Conservation (phyloP, 2,888 invertebrate species). For the Fabriciana adippe region DNA sequence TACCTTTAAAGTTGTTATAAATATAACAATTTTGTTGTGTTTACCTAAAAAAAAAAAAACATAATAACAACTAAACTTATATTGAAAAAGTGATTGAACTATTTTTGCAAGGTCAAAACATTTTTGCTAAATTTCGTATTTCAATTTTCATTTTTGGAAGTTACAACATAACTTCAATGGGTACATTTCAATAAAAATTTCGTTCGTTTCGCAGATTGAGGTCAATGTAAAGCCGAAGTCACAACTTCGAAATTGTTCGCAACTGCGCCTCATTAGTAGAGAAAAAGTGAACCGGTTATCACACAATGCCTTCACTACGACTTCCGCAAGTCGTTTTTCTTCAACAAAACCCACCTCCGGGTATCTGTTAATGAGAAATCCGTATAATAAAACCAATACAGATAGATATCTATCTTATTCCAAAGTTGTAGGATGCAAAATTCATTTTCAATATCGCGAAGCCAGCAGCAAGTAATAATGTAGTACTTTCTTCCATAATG, state of each 20-base stretch:
- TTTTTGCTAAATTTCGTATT: background rate
- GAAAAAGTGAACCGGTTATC: slow-evolving; percentile 60
- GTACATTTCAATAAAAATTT: slow-evolving; percentile 29
- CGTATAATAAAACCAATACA: slow-evolving; percentile 30
- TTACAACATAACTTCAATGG: slow-evolving; percentile 3
- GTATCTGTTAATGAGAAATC: slow-evolving; percentile 58
- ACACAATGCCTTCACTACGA: slow-evolving; percentile 60
- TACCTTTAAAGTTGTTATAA: too few relatives aligned
- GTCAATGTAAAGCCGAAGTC: slow-evolving; percentile 37
- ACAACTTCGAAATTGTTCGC: slow-evolving; percentile 48
- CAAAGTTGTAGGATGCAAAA: slow-evolving; percentile 38
- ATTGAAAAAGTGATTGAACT: too few relatives aligned
- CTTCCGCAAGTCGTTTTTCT: slow-evolving; percentile 61
- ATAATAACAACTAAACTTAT: too few relatives aligned
- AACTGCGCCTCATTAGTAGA: slow-evolving; percentile 65
- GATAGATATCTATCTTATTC: slow-evolving; percentile 36
- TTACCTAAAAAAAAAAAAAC: too few relatives aligned
- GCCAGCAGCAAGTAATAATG: slow-evolving; percentile 41
- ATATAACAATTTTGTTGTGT: too few relatives aligned
- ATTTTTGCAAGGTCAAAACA: background rate
- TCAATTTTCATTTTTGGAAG: background rate
- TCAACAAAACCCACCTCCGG: slow-evolving; percentile 48
- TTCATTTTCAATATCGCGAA: slow-evolving; percentile 39
- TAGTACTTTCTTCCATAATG: slow-evolving; percentile 40
- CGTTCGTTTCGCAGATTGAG: slow-evolving; percentile 34